phyloP scores from a whole-genome alignment of 2,797 vertebrate species.

The Falco novaeseelandiae region DNA sequence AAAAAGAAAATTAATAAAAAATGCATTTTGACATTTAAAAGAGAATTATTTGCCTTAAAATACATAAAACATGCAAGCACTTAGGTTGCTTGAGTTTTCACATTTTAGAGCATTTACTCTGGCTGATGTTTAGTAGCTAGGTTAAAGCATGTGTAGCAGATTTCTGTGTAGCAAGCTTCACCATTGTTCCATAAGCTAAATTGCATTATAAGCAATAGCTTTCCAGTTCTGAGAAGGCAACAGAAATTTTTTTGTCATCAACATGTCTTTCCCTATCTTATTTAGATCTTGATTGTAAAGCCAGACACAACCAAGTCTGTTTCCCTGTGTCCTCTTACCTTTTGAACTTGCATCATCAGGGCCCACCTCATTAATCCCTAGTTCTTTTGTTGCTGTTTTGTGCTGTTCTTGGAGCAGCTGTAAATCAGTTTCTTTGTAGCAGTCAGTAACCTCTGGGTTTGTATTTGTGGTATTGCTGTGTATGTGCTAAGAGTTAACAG shows the following conservation, averaged over 20 bases:
- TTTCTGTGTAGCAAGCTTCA: background rate
- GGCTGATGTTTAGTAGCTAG: background rate
- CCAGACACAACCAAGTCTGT: background rate
- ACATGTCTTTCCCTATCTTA: background rate
- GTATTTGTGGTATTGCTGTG: background rate
- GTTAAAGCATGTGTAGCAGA: background rate
- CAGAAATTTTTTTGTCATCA: background rate
- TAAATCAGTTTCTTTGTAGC: background rate
- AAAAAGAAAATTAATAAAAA: constrained; percentile 45
- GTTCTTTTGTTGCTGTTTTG: background rate
- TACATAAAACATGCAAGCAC: constrained; percentile 16
- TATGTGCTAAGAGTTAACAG: background rate
- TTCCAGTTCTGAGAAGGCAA: background rate
- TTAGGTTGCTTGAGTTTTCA: background rate
- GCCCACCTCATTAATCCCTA: background rate
- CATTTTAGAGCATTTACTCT: background rate
- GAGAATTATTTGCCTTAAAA: constrained; percentile 43
- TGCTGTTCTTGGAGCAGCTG: background rate
- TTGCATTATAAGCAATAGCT: background rate
- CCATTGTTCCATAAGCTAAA: background rate
- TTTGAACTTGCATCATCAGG: background rate
- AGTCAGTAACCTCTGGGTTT: background rate
- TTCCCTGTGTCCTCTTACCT: background rate
- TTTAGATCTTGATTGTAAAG: background rate
- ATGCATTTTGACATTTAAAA: constrained; percentile 51